Evolutionary conservation across 2,797 vertebrate genomes (phyloP).

Genomic region (Moxostoma hubbsi): DNA sequence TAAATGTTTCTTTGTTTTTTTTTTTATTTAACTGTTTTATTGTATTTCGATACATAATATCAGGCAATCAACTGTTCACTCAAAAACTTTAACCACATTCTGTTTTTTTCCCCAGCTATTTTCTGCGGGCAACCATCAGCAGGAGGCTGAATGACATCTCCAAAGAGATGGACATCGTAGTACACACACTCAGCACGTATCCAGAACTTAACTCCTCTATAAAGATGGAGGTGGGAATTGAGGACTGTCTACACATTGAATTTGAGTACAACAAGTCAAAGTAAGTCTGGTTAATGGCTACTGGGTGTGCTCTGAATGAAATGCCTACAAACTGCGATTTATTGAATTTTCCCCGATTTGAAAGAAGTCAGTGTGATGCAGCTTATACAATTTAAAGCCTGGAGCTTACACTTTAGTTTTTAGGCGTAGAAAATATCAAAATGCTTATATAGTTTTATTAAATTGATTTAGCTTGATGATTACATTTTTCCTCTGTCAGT

Average conservation of each 20-base stretch:
- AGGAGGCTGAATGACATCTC: slow-evolving; percentile 93
- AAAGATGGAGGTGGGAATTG: slow-evolving; percentile 99
- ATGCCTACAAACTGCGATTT: background rate
- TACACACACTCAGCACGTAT: slow-evolving; percentile 96
- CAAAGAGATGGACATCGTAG: slow-evolving; percentile 98
- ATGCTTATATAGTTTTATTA: background rate
- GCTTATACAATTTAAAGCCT: too few relatives aligned
- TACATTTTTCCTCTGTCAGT: background rate
- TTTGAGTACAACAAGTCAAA: slow-evolving; percentile 99
- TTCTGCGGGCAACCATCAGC: slow-evolving; percentile 94
- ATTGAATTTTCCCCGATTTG: too few relatives aligned
- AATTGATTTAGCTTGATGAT: background rate
- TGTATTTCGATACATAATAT: too few relatives aligned
- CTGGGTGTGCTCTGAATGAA: background rate
- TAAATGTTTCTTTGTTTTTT: too few relatives aligned
- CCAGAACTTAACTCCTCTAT: slow-evolving; percentile 98
- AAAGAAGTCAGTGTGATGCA: too few relatives aligned
- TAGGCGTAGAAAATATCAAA: too few relatives aligned
- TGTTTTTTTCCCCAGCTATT: slow-evolving; percentile 83
- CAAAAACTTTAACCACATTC: too few relatives aligned
- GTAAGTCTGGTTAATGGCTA: slow-evolving; percentile 74
- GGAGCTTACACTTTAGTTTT: too few relatives aligned
- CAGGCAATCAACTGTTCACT: too few relatives aligned
- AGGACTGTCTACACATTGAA: slow-evolving; percentile 98
- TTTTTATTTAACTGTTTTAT: too few relatives aligned